Conservation (phyloP, 1,140 invertebrate genomes). For the Drosophila setifemur region DNA sequence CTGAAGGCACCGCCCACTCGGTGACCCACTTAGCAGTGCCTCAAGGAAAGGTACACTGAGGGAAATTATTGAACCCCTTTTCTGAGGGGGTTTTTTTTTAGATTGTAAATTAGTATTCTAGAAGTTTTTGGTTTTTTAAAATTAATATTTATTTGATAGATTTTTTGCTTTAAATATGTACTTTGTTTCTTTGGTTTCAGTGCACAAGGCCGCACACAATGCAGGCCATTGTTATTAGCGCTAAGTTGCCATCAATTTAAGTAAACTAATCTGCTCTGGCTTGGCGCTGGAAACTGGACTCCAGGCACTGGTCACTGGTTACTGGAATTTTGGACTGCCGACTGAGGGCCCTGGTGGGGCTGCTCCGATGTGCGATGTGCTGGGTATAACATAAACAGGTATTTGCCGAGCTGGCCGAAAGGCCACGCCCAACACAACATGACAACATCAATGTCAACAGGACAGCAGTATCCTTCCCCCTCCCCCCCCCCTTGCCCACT, state of each 20-base stretch:
- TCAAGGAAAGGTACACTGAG: slow-evolving; percentile 27
- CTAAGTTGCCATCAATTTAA: slow-evolving; percentile 79
- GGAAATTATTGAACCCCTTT: neutral
- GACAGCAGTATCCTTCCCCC: slow-evolving; percentile 39
- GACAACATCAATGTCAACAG: slow-evolving; percentile 71
- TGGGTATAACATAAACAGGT: slow-evolving; percentile 73
- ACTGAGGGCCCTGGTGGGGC: slow-evolving; percentile 11
- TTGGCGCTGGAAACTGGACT: slow-evolving; percentile 2
- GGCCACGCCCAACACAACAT: slow-evolving; percentile 47
- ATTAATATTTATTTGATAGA: too few species aligned
- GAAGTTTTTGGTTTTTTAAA: too few species aligned
- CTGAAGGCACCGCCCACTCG: neutral
- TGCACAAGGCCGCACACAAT: slow-evolving; percentile 14
- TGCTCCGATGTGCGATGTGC: slow-evolving; percentile 26
- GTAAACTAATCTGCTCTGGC: slow-evolving; percentile 72
- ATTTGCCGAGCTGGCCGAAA: slow-evolving; percentile 63
- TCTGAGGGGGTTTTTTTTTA: too few species aligned
- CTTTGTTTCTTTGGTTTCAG: too few species aligned
- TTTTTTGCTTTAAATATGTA: too few species aligned
- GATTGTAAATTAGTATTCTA: too few species aligned
- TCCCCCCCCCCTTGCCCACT: slow-evolving; percentile 26
- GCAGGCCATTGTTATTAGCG: slow-evolving; percentile 61
- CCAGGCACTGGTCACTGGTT: neutral
- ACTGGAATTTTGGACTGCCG: slow-evolving; percentile 2
- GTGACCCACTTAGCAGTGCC: slow-evolving; percentile 34